phyloP scores from a whole-genome alignment of 2,113 vertebrate genomes.

The Epinephelus lanceolatus region DNA sequence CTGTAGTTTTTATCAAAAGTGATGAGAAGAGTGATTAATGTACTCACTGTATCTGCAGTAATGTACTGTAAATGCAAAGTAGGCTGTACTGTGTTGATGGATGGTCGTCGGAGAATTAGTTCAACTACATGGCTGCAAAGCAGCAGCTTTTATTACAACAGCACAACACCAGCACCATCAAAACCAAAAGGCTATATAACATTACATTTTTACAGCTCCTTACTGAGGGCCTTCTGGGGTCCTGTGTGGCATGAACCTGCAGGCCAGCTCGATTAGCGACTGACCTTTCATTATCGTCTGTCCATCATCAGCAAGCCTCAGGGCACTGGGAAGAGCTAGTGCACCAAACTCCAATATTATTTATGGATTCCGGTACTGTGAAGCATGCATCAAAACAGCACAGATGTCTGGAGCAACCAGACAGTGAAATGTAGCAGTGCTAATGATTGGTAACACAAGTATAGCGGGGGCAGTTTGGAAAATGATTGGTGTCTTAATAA shows the following conservation, averaged over 20 bases:
- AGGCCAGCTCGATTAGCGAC: conserved; percentile 49
- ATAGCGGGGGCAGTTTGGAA: background rate
- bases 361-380: conserved; percentile 59
- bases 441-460: conserved; percentile 6
- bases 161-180: conserved; percentile 23
- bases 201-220: conserved; percentile 27
- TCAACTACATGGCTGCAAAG: background rate
- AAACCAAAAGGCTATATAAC: conserved; percentile 32
- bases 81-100: conserved; percentile 10
- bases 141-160: conserved; percentile 17
- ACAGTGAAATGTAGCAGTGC: conserved; percentile 17
- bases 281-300: conserved; percentile 72
- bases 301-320: conserved; percentile 39
- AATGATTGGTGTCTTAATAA: background rate
- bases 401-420: conserved; percentile 39
- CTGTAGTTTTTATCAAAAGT: background rate
- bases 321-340: conserved; percentile 27
- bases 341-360: conserved; percentile 57
- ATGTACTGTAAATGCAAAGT: conserved; percentile 8
- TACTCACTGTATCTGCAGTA: background rate
- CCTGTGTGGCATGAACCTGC: conserved; percentile 29
- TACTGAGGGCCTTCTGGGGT: conserved; percentile 20
- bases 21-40: conserved; percentile 15
- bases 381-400: conserved; percentile 42
- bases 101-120: conserved; percentile 17